Conservation (phyloP, 2,888 invertebrate genomes). For the Agrotis clavis region DNA sequence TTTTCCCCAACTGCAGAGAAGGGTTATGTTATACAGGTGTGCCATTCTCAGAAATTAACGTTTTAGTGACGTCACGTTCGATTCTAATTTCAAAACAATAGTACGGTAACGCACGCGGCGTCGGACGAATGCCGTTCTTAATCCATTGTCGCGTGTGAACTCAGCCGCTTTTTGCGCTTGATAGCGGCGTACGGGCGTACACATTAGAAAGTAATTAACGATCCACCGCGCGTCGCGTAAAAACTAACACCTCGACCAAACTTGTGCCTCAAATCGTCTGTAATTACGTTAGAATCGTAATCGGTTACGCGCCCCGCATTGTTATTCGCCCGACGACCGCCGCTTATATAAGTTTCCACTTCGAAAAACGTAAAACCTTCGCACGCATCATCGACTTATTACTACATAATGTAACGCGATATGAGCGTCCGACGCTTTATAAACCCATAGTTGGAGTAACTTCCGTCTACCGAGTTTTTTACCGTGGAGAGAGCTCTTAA, state of each 20-base stretch:
- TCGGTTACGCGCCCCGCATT: conserved; percentile 81
- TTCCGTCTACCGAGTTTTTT: conserved; percentile 87
- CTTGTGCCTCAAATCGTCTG: conserved; percentile 72
- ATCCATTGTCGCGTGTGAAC: conserved; percentile 86
- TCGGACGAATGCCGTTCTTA: conserved; percentile 73
- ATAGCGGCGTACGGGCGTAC: conserved; percentile 81
- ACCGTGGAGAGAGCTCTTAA: conserved; percentile 84
- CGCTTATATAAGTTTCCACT: conserved; percentile 82
- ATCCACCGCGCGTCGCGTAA: conserved; percentile 75
- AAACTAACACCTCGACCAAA: conserved; percentile 75
- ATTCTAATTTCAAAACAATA: conserved; percentile 86
- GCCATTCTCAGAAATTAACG: conserved; percentile 82
- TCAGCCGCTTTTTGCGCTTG: conserved; percentile 74
- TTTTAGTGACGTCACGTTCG: conserved; percentile 80
- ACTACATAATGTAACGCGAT: conserved; percentile 82
- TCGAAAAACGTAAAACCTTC: conserved; percentile 82
- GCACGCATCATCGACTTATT: conserved; percentile 82
- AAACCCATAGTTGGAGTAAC: conserved; percentile 80
- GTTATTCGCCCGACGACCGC: conserved; percentile 76
- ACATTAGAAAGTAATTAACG: conserved; percentile 87
- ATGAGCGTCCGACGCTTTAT: conserved; percentile 75
- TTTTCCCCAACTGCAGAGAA: not conserved
- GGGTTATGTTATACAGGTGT: conserved; percentile 57
- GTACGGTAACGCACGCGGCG: conserved; percentile 82
- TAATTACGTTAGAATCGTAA: conserved; percentile 84